Base-by-base conservation (phyloP, 1,140 invertebrate genomes). In the Conus betulinus region DNA sequence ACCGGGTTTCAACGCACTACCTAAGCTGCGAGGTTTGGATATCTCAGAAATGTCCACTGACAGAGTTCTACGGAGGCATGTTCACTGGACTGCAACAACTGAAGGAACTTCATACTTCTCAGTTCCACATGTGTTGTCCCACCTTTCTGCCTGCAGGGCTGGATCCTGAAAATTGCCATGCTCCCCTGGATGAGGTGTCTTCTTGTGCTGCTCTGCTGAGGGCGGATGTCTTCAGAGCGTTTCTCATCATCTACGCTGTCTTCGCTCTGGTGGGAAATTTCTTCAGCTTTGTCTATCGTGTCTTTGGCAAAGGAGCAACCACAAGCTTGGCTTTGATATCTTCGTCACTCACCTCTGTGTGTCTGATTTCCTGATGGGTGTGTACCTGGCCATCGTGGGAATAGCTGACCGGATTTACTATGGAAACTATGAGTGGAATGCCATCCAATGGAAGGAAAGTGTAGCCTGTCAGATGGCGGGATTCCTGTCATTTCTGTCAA, bases 331-430 rank as follows among this genome's bases (percentile, higher is more conserved):
- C n/a, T 89, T 90, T 39, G 67, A 88, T 4, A 81, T 90, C 5
- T 90, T 93, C n/a, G 88, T 93, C 55, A 86, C 91, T 10, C 91
- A 92, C 88, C 85, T 94, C 15, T 89, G 89, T 55, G 39, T 91
- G 20, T 92, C 93, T 39, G 93, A 94, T 76, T 88, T 93, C 20
- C 15, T 93, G 11, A 94, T 94, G 93, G 93, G 93, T 13, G 78
- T 94, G 0, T 94, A 94, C 79, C 52, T 94, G 78, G 87, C 91
- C 20, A 92, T 94, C 11, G 93, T 94, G 23, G 93, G 91, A 55
- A 67, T 87, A 4, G 92, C 93, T 3, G 93, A 94, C 82, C 83
- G 89, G 15, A 27, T 85, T 25, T 94, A 91, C 84, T 86, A 91
- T 3, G 93, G 92, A 27, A 78, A 25, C 3, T 94, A 94, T 84